Evolutionary conservation across 2,888 invertebrate species (phyloP).

Genomic region (Himalopsyche japonica): DNA sequence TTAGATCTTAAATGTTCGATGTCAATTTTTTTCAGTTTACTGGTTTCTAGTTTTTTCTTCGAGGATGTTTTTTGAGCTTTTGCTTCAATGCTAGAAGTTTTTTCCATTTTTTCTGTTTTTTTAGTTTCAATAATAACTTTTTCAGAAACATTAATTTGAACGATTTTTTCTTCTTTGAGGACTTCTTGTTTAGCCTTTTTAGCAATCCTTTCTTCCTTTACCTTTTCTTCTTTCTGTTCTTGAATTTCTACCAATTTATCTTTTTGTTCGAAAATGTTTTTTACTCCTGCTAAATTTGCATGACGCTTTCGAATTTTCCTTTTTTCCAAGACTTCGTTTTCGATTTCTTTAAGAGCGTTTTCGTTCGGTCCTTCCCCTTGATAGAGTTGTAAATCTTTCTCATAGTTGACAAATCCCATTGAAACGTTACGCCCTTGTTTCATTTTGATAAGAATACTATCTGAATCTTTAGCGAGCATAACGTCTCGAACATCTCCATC

Average conservation of each 20-base stretch:
- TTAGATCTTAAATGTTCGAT: slow-evolving; percentile 57
- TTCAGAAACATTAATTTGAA: slow-evolving; percentile 4
- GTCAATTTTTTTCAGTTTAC: slow-evolving; percentile 46
- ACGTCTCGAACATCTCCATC: slow-evolving; percentile 78
- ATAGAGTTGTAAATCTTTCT: slow-evolving; percentile 63
- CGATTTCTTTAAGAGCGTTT: slow-evolving; percentile 65
- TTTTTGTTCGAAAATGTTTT: slow-evolving; percentile 78
- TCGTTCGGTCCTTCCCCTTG: slow-evolving; percentile 74
- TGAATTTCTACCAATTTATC: slow-evolving; percentile 68
- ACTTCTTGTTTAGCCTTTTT: slow-evolving; percentile 44
- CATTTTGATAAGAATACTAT: slow-evolving; percentile 72
- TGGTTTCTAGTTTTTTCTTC: slow-evolving; percentile 46
- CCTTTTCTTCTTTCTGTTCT: slow-evolving; percentile 61
- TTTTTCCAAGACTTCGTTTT: slow-evolving; percentile 59
- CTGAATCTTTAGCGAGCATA: slow-evolving; percentile 75
- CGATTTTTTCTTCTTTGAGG: slow-evolving; percentile 43
- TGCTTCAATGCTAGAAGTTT: background rate
- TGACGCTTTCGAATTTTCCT: slow-evolving; percentile 64
- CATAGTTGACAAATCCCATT: slow-evolving; percentile 67
- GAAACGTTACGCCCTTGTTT: slow-evolving; percentile 77
- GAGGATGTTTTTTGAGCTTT: background rate
- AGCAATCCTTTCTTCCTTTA: slow-evolving; percentile 50
- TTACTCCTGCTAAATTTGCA: slow-evolving; percentile 66
- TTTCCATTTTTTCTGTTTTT: slow-evolving; percentile 1
- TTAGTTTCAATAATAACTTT: background rate